These are phyloP conservation scores for Bergia puertoricense DNA, from an alignment of 92 coral and sea anemone species.

Conservation along the genomic window DNA sequence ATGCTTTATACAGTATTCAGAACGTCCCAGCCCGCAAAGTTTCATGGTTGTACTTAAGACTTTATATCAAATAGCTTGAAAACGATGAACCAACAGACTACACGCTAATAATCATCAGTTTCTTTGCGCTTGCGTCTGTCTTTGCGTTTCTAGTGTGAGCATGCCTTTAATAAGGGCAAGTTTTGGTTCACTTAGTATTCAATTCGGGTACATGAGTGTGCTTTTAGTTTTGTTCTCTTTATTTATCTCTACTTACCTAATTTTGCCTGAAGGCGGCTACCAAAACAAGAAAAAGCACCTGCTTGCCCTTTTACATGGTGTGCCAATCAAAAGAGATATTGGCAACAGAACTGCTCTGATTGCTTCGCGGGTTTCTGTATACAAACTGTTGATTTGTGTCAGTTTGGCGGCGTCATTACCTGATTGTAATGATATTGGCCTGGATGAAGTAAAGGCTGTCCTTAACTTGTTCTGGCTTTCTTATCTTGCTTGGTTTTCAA, in stretches of 20 bases:
- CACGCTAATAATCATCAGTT: too few species aligned
- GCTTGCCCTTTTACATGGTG: background rate
- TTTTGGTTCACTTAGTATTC: too few species aligned
- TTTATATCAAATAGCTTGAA: too few species aligned
- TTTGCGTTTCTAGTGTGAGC: background rate
- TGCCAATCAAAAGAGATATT: slow-evolving; percentile 17
- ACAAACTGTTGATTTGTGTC: slow-evolving; percentile 36
- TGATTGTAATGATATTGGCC: slow-evolving; percentile 14
- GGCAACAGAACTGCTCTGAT: background rate
- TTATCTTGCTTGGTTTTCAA: slow-evolving; percentile 2
- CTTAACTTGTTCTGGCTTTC: background rate
- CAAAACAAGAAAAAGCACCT: slow-evolving; percentile 21
- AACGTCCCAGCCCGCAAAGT: background rate
- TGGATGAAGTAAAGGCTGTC: background rate
- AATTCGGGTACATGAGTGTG: background rate
- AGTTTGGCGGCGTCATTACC: slow-evolving; percentile 9
- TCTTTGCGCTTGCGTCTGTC: too few species aligned
- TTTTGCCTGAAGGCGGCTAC: slow-evolving; percentile 25
- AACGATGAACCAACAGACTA: too few species aligned
- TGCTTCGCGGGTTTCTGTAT: slow-evolving; percentile 37
- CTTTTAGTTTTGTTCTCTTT: background rate
- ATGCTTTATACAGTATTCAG: background rate
- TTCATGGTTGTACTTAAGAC: background rate
- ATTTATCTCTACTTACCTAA: background rate
- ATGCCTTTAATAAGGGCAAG: background rate